These are phyloP conservation scores for Rhamphomyia laevipes DNA, from an alignment of 2,888 invertebrate species.

Conservation along the genomic window DNA sequence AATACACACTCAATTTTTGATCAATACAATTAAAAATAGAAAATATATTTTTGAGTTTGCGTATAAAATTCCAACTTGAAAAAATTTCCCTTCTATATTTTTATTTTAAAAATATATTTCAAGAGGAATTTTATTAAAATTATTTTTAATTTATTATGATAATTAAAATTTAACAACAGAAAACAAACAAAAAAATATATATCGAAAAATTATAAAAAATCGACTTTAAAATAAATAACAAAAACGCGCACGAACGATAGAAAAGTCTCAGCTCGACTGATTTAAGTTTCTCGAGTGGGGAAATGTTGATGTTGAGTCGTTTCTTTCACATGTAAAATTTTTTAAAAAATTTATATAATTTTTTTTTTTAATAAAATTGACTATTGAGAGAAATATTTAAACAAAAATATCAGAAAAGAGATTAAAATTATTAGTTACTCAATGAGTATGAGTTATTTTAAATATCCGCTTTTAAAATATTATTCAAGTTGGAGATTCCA, in stretches of 20 bases:
- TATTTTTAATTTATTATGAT: no score
- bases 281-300: not conserved
- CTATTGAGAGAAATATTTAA: not conserved
- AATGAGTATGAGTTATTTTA: no score
- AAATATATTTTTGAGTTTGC: no score
- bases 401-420: not conserved
- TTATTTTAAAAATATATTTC: no score
- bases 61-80: no score
- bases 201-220: not conserved
- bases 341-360: not conserved
- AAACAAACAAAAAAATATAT: no score
- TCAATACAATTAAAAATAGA: no score
- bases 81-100: no score
- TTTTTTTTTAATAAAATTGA: not conserved
- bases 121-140: no score
- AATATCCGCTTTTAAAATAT: not conserved
- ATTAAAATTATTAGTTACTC: no score
- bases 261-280: not conserved
- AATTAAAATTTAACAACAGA: no score
- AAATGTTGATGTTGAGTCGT: not conserved
- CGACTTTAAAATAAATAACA: not conserved
- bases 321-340: not conserved
- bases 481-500: not conserved
- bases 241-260: constrained; percentile 1
- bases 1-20: not conserved